phyloP scores from a whole-genome alignment of 1,140 invertebrate species.

The Amphibalanus amphitrite region DNA sequence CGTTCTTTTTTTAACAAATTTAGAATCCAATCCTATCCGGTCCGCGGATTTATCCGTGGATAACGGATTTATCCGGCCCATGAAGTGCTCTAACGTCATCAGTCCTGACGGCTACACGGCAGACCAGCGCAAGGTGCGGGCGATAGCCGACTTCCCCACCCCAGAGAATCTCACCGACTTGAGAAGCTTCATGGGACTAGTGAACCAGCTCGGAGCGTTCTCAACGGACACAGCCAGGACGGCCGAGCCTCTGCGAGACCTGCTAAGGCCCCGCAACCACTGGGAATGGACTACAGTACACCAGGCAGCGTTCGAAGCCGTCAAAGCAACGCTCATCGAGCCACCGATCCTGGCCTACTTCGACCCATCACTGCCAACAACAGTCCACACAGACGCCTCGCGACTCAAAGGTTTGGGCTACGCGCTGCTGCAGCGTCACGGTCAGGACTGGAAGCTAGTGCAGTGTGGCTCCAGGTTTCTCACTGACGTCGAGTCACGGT shows the following conservation, averaged over 20 bases:
- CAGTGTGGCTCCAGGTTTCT: neutral
- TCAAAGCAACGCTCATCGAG: neutral
- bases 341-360: conserved; percentile 1
- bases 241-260: neutral
- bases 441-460: neutral
- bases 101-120: neutral
- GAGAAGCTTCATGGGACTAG: conserved; percentile 6
- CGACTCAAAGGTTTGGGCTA: neutral
- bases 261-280: neutral
- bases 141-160: conserved; percentile 5
- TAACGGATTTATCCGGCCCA: too few species aligned
- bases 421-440: neutral
- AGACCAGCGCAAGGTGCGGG: neutral
- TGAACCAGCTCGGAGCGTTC: conserved; percentile 6
- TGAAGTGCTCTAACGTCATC: too few species aligned
- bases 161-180: conserved; percentile 7
- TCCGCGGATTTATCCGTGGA: too few species aligned
- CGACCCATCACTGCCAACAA: neutral
- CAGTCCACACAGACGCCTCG: neutral
- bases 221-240: neutral
- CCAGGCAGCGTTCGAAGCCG: neutral
- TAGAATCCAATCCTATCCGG: too few species aligned
- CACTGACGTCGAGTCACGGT: neutral
- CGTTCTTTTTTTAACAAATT: too few species aligned
- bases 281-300: neutral